Evolutionary conservation across 2,113 vertebrate species (phyloP).

Genomic region (Muscicapa adusta): DNA sequence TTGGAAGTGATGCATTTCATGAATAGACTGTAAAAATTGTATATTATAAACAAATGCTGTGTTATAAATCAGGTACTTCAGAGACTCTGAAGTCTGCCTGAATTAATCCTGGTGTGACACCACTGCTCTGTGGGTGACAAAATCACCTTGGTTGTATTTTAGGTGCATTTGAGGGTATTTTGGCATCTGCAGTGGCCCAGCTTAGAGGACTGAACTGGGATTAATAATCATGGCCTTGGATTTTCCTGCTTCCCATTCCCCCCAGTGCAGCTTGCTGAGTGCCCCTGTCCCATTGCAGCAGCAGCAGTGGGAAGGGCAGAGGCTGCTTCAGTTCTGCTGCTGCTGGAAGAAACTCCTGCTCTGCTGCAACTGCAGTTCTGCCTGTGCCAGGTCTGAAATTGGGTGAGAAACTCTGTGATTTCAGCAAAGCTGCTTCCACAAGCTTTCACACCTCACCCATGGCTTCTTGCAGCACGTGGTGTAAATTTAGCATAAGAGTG

Average conservation of each 20-base stretch:
- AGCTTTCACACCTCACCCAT: neutral
- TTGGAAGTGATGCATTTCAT: neutral
- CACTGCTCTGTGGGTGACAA: neutral
- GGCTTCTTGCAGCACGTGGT: neutral
- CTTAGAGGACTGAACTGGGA: neutral
- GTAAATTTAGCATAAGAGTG: neutral
- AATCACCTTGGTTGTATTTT: neutral
- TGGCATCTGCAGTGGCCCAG: neutral
- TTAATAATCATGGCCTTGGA: neutral
- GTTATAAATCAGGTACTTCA: neutral
- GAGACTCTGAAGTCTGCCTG: neutral
- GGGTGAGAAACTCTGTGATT: conserved; percentile 3
- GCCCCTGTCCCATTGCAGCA: neutral
- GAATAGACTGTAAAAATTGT: neutral
- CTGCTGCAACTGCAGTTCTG: neutral
- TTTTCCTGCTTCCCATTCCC: neutral
- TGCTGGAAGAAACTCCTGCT: neutral
- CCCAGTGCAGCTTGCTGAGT: neutral
- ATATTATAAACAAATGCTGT: neutral
- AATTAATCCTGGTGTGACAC: neutral
- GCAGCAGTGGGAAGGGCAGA: neutral
- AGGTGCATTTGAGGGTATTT: neutral
- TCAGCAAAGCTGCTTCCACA: neutral
- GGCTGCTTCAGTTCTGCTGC: neutral
- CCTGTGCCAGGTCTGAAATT: neutral